Evolutionary conservation across 2,797 vertebrate species (phyloP), one percentile per base, ranked within the genome.

Genomic region (Anguilla megastoma): DNA sequence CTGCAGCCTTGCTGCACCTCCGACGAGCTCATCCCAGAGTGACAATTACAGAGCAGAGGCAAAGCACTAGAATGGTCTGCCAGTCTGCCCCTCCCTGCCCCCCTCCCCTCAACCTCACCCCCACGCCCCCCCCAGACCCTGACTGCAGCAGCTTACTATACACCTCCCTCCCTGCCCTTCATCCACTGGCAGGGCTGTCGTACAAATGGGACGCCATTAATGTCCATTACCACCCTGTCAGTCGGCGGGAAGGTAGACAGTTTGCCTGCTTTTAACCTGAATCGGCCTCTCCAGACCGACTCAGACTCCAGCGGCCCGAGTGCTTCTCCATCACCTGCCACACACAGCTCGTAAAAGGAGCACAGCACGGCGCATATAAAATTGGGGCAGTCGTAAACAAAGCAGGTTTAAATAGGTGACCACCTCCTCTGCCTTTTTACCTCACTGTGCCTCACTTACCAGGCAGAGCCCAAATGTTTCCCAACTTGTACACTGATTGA

Each of bases 21-120:
- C 30, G 83, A 84, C 50, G 14, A 33, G 52, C 50, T 48, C 83
- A 30, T 54, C 83, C 83, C 83, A 33, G 83, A 84, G 83, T 33
- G 83, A 58, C 52, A 58, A 84, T 84, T 84, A 84, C 83, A 84
- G 83, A 84, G 83, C 79, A 58, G 83, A 16, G 83, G n/a, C 50
- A 6, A 56, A 84, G 83, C 50, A 14, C 8, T 16, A 16, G 79
- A 33, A 10, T 18, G 21, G 41, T 82, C 79, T 82, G 79, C 76
- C 45, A 8, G 76, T n/a, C 41, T n/a, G 41, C 41, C 79, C 79
- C 79, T 82, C 79, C 83, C 83, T 58, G 9, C 24, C 41, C 7
- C 16, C 41, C 45, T 16, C 36, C 14, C 36, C n/a, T n/a, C 36
- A 36, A n/a, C 71, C 30, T 36, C 6, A 14, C 63, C 71, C n/a